Percentiles rank a stretch among this genome's conserved stretches.
Conservation (phyloP, 2,888 invertebrate genomes). For the Caenorhabditis wallacei region DNA sequence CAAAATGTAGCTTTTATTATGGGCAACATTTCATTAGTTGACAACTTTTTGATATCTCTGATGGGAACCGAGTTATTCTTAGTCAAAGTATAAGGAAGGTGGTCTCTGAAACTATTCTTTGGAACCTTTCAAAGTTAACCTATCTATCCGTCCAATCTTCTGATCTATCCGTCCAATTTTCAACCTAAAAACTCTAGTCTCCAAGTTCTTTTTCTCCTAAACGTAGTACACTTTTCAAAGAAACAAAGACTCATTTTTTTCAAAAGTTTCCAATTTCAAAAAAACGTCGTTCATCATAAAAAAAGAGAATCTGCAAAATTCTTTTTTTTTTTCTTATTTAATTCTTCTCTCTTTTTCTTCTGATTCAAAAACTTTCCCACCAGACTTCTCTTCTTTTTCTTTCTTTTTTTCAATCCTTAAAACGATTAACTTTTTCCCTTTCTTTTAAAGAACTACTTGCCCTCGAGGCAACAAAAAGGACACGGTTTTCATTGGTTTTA, state of each 20-base stretch:
- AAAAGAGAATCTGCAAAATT: conserved; percentile 29
- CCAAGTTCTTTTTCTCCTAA: neutral
- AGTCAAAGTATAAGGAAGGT: too few species aligned
- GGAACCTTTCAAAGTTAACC: too few species aligned
- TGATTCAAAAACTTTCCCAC: conserved; percentile 40
- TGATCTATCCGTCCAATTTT: neutral
- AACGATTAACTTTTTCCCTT: conserved; percentile 39
- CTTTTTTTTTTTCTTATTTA: conserved; percentile 9
- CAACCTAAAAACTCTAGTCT: conserved; percentile 1
- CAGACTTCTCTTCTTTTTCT: conserved; percentile 19
- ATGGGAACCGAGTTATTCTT: too few species aligned
- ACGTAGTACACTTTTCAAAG: conserved; percentile 19
- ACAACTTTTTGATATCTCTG: too few species aligned
- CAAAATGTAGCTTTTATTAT: too few species aligned
- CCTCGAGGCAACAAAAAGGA: conserved; percentile 28
- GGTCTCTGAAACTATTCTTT: too few species aligned
- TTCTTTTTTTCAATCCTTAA: conserved; percentile 36
- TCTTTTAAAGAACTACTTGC: conserved; percentile 47
- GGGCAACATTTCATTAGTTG: too few species aligned
- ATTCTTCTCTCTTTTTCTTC: conserved; percentile 14
- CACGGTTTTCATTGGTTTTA: neutral
- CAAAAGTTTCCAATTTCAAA: conserved; percentile 47
- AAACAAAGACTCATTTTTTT: neutral
- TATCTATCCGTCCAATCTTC: too few species aligned
- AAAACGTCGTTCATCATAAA: conserved; percentile 40